Evolutionary conservation across 2,113 vertebrate genomes (phyloP).

Genomic region (Telmatochromis bifrenatus): DNA sequence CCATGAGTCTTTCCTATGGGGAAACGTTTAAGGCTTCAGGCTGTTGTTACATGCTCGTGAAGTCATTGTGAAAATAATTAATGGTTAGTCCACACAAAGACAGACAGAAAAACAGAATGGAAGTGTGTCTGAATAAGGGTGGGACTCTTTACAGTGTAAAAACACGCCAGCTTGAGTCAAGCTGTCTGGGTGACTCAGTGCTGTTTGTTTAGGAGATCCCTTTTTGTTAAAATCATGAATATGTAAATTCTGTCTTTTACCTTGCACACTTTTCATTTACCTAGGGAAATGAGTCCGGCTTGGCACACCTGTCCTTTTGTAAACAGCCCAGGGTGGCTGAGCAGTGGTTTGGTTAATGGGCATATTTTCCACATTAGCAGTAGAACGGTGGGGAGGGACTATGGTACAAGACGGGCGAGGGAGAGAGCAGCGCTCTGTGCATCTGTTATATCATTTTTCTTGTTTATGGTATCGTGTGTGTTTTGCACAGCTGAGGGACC

Average conservation of each 20-base stretch:
- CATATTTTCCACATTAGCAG: slow-evolving; percentile 21
- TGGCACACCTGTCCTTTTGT: slow-evolving; percentile 35
- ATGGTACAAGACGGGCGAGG: background rate
- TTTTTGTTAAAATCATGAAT: slow-evolving; percentile 2
- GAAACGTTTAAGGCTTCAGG: background rate
- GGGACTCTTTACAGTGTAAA: background rate
- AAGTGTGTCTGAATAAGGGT: background rate
- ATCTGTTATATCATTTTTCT: background rate
- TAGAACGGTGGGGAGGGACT: background rate
- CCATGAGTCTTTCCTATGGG: background rate
- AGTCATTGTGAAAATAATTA: background rate
- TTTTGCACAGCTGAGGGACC: background rate
- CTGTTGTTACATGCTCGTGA: background rate
- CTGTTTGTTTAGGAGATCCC: slow-evolving; percentile 16
- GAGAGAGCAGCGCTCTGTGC: background rate
- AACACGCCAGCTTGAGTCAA: background rate
- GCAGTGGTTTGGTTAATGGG: slow-evolving; percentile 1
- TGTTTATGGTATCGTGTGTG: background rate
- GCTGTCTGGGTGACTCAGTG: background rate
- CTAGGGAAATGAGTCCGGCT: slow-evolving; percentile 38
- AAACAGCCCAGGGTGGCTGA: slow-evolving; percentile 29
- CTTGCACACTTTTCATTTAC: background rate
- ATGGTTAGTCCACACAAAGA: background rate
- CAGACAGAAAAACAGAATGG: background rate
- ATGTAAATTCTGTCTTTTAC: slow-evolving; percentile 30